These are phyloP conservation scores for Cyprinodon diabolis DNA, from an alignment of 2,797 vertebrate genomes.

Conservation along the genomic window DNA sequence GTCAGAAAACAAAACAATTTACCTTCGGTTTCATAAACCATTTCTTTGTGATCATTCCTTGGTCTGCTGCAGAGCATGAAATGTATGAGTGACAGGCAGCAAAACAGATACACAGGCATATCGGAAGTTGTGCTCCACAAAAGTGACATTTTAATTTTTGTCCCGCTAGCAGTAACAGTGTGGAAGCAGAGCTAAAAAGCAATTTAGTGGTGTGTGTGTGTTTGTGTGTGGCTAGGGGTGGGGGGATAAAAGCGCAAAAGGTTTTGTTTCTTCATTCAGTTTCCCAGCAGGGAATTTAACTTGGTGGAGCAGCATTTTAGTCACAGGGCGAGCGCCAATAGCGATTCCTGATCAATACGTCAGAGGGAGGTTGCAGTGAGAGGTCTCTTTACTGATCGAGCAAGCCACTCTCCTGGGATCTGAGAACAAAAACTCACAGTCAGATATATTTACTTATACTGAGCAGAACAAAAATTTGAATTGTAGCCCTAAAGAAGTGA, in stretches of 20 bases:
- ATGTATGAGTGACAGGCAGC: conserved; percentile 25
- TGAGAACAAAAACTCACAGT: conserved; percentile 81
- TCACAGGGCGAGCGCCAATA: conserved; percentile 79
- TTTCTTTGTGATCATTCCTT: conserved; percentile 47
- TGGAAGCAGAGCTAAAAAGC: conserved; percentile 54
- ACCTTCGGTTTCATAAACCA: conserved; percentile 63
- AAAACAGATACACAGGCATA: conserved; percentile 36
- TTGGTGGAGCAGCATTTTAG: conserved; percentile 77
- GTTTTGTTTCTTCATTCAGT: conserved; percentile 79
- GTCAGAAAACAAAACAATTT: conserved; percentile 54
- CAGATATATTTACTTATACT: conserved; percentile 76
- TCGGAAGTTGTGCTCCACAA: conserved; percentile 41
- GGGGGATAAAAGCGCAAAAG: conserved; percentile 63
- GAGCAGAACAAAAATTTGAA: conserved; percentile 68
- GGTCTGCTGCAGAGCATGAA: conserved; percentile 42
- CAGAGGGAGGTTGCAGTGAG: conserved; percentile 70
- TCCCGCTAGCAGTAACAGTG: conserved; percentile 47
- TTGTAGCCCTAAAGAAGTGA: conserved; percentile 68
- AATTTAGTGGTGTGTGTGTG: neutral
- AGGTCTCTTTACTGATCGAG: conserved; percentile 70
- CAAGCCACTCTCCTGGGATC: conserved; percentile 69
- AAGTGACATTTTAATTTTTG: conserved; percentile 67
- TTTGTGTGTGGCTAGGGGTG: neutral
- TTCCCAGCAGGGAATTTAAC: conserved; percentile 75
- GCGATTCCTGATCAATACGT: conserved; percentile 78